Evolutionary conservation across 2,797 vertebrate species (phyloP).

Genomic region (Schizopygopsis malacanthus): DNA sequence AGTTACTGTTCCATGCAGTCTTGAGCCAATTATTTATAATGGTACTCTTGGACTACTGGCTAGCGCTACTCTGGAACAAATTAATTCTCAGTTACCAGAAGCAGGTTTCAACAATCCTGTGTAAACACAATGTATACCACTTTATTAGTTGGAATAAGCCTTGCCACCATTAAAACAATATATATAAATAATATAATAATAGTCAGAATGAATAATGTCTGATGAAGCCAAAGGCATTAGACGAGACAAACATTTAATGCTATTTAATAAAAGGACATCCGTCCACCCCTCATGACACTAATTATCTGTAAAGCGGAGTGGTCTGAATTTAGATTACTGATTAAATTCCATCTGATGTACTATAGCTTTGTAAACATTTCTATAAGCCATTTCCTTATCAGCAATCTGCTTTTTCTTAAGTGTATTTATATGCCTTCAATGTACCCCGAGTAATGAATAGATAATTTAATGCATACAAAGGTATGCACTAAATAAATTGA

Average conservation of each 20-base stretch:
- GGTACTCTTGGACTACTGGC: background rate
- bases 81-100: background rate
- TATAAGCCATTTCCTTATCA: background rate
- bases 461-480: background rate
- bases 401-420: background rate
- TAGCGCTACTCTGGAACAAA: background rate
- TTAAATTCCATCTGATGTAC: slow-evolving; percentile 15
- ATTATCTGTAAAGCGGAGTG: background rate
- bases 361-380: background rate
- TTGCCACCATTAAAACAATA: background rate
- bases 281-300: background rate
- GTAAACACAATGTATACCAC: slow-evolving; percentile 9
- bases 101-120: slow-evolving; percentile 12
- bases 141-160: background rate
- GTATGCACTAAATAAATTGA: background rate
- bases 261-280: slow-evolving; percentile 14
- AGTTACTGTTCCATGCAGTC: background rate
- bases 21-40: background rate
- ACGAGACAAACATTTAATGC: background rate
- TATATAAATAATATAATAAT: background rate
- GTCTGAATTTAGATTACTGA: slow-evolving; percentile 11
- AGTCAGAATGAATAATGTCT: background rate
- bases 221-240: background rate
- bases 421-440: slow-evolving; percentile 9
- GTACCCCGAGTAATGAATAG: background rate